Percentiles rank a stretch among this genome's conserved stretches.
Conservation (phyloP, 2,113 vertebrate genomes). For the Elaphurus davidianus region DNA sequence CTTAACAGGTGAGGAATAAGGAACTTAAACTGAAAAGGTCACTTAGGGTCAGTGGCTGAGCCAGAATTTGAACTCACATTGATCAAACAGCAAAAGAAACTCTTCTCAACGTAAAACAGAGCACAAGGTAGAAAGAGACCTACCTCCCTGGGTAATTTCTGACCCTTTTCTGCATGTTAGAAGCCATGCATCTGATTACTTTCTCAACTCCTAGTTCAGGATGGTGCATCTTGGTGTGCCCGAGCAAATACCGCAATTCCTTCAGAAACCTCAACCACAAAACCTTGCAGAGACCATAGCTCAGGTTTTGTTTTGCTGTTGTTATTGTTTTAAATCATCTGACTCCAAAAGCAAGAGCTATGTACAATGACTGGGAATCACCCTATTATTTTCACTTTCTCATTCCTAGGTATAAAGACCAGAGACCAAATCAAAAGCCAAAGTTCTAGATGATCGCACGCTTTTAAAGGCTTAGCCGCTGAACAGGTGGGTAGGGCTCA, state of each 20-base stretch:
- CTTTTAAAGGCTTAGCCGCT: not conserved
- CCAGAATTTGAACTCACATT: not conserved
- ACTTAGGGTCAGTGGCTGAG: not conserved
- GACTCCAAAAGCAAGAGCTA: not conserved
- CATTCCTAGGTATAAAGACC: not conserved
- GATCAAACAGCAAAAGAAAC: not conserved
- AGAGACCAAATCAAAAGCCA: not conserved
- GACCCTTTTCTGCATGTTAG: not conserved
- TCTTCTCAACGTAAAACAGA: not conserved
- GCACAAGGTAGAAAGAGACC: not conserved
- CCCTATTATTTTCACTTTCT: not conserved
- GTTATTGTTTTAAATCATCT: not conserved
- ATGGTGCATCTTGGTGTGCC: accelerated
- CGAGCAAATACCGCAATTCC: not conserved
- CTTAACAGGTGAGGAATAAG: not conserved
- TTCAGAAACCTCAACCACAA: not conserved
- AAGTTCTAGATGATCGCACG: not conserved
- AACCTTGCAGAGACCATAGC: not conserved
- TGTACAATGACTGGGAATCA: not conserved
- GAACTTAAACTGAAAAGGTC: not conserved
- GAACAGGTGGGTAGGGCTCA: accelerated
- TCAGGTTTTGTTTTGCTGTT: not conserved
- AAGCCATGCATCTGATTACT: not conserved
- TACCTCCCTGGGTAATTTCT: not conserved
- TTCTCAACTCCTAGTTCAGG: not conserved